These are phyloP conservation scores for Eumeta japonica DNA, from an alignment of 1,140 invertebrate species.

Conservation along the genomic window DNA sequence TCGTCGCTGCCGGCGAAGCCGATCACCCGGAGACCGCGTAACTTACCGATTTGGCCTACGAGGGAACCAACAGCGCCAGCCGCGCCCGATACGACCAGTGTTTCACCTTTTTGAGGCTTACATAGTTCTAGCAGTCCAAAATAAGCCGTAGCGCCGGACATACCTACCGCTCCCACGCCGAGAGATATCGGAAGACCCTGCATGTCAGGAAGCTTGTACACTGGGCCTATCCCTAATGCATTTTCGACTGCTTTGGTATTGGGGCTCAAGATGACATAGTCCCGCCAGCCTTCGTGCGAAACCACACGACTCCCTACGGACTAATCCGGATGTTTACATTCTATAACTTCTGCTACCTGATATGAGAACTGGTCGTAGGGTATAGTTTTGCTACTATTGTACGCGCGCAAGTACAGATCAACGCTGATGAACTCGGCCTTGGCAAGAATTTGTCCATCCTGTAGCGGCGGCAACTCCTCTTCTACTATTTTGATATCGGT, in stretches of 20 bases:
- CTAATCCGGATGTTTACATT: conserved; percentile 35
- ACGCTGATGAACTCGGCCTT: conserved; percentile 56
- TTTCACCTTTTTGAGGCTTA: conserved; percentile 69
- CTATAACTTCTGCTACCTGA: conserved; percentile 38
- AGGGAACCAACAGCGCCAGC: conserved; percentile 72
- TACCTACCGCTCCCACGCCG: conserved; percentile 31
- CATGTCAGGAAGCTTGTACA: conserved; percentile 31
- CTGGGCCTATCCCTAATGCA: not conserved
- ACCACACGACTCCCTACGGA: conserved; percentile 59
- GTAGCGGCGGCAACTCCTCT: conserved; percentile 37
- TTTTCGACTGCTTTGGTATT: conserved; percentile 2
- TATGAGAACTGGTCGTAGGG: conserved; percentile 44
- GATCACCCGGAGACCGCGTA: conserved; percentile 68
- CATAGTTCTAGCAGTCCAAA: conserved; percentile 69
- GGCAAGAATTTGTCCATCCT: conserved; percentile 44
- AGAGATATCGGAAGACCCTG: conserved; percentile 26
- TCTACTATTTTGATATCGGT: conserved; percentile 45
- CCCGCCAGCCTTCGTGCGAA: conserved; percentile 61
- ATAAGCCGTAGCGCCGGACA: conserved; percentile 64
- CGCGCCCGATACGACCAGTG: conserved; percentile 66
- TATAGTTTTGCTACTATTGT: conserved; percentile 12
- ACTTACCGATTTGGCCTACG: conserved; percentile 75
- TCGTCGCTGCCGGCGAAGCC: conserved; percentile 70
- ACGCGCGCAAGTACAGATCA: conserved; percentile 54
- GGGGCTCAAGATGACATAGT: conserved; percentile 38